These are phyloP conservation scores for Nomada lathburiana DNA, from an alignment of 2,888 invertebrate genomes.

Conservation along the genomic window DNA sequence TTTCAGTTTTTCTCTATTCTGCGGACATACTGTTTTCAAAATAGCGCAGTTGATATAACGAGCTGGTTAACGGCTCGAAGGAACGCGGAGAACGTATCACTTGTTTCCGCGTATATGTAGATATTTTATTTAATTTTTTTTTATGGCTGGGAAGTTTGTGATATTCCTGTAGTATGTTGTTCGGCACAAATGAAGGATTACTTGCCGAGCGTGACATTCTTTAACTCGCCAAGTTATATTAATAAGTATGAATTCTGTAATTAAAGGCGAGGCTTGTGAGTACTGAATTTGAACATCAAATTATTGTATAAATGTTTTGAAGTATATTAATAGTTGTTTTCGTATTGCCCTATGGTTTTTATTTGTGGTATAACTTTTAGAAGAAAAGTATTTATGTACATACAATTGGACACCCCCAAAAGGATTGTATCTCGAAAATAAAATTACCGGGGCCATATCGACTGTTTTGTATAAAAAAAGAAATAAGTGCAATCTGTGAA, in stretches of 20 bases:
- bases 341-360: too few relatives aligned
- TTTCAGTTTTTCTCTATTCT: neutral
- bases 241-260: neutral
- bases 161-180: neutral
- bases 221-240: neutral
- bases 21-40: neutral
- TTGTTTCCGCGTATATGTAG: constrained; percentile 26
- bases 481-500: neutral
- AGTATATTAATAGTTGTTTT: too few relatives aligned
- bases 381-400: too few relatives aligned
- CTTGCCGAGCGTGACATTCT: neutral
- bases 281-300: neutral
- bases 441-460: neutral
- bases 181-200: neutral
- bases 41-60: neutral
- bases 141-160: neutral
- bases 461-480: neutral
- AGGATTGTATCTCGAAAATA: too few relatives aligned
- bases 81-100: constrained; percentile 32
- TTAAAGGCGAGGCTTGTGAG: too few relatives aligned
- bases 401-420: too few relatives aligned
- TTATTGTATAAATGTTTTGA: neutral
- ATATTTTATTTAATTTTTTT: neutral
- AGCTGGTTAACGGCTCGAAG: neutral
- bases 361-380: too few relatives aligned